Evolutionary conservation across 30 jellyfish, hydroid and myxozoan genomes (phyloP).

Genomic region (Turritopsis rubra): DNA sequence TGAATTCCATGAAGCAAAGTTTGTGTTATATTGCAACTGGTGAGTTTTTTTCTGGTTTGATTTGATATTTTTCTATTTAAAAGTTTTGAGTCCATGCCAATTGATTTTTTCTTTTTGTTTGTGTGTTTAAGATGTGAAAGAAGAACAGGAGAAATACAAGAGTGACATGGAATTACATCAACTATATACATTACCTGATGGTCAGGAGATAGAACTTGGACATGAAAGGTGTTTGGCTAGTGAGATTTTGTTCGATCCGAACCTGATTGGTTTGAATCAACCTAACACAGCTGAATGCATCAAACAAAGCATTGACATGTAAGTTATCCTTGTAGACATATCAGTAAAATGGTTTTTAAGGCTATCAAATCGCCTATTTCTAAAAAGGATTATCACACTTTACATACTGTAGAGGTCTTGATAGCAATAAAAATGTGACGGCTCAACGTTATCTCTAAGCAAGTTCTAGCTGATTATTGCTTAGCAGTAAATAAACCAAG

Average conservation of each 20-base stretch:
- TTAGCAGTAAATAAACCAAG: neutral
- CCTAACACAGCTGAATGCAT: slow-evolving; percentile 31
- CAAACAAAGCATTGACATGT: slow-evolving; percentile 11
- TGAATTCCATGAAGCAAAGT: slow-evolving; percentile 59
- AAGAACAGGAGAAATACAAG: slow-evolving; percentile 37
- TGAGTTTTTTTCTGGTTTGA: slow-evolving; percentile 15
- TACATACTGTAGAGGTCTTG: too few species aligned
- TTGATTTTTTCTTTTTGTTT: neutral
- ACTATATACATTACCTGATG: slow-evolving; percentile 84
- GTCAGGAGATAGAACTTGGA: slow-evolving; percentile 80
- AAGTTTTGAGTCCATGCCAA: neutral
- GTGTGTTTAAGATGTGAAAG: slow-evolving; percentile 37
- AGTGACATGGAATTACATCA: slow-evolving; percentile 37
- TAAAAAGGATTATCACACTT: too few species aligned
- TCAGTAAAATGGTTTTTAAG: neutral
- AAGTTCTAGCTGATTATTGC: neutral
- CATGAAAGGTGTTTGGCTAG: slow-evolving; percentile 67
- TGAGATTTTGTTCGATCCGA: slow-evolving; percentile 76
- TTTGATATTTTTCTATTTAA: neutral
- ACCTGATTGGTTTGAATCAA: slow-evolving; percentile 61
- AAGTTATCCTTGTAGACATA: neutral
- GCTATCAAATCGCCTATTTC: too few species aligned
- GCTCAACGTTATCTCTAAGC: too few species aligned
- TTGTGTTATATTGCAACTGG: slow-evolving; percentile 71
- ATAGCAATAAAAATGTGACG: too few species aligned